Evolutionary conservation across 2,797 vertebrate species (phyloP).

Genomic region (Chloroceryle inda): DNA sequence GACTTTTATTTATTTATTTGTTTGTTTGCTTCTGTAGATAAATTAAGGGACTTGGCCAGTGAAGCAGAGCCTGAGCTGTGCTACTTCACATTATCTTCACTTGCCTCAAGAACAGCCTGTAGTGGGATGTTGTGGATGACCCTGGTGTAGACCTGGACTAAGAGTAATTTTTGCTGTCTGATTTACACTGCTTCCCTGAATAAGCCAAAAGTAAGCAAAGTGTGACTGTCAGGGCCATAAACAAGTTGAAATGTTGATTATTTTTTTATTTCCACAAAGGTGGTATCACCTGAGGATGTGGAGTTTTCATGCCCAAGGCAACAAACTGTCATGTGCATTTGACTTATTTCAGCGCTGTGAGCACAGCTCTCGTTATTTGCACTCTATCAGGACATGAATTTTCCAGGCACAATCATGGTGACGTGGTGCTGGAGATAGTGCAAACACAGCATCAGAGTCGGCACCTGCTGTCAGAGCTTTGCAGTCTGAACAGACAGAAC

Average conservation of each 20-base stretch:
- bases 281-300: not conserved
- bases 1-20: not conserved
- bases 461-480: not conserved
- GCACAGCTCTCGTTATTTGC: not conserved
- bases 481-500: not conserved
- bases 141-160: not conserved
- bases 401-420: not conserved
- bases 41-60: not conserved
- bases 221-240: not conserved
- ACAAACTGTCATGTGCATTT: not conserved
- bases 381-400: not conserved
- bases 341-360: not conserved
- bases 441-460: not conserved
- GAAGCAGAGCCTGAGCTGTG: not conserved
- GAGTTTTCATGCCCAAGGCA: not conserved
- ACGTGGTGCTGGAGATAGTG: not conserved
- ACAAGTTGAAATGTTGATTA: not conserved
- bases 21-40: not conserved
- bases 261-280: not conserved
- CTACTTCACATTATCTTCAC: not conserved
- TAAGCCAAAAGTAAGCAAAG: not conserved
- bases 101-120: not conserved
- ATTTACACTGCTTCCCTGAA: not conserved
- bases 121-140: rapidly evolving
- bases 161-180: not conserved